Evolutionary conservation across 2,888 invertebrate species (phyloP).

Genomic region (Epinotia brunnichana): DNA sequence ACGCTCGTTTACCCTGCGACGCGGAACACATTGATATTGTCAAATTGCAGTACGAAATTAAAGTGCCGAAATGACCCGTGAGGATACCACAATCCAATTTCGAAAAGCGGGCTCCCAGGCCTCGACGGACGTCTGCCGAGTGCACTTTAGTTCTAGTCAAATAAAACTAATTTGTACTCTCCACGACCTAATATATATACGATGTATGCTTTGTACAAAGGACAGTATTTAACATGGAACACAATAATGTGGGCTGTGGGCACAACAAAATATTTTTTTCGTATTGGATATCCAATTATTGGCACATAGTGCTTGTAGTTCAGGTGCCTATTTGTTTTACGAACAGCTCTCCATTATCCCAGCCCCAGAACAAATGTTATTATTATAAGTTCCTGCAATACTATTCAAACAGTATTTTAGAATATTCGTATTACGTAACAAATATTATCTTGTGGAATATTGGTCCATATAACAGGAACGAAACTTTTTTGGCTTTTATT

Average conservation of each 20-base stretch:
- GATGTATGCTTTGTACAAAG: background rate
- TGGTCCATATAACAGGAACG: too few species aligned
- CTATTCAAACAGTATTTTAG: too few species aligned
- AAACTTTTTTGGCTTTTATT: too few species aligned
- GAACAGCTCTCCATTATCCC: background rate
- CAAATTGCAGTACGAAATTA: background rate
- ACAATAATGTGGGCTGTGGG: slow-evolving; percentile 5
- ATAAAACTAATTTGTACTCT: slow-evolving; percentile 41
- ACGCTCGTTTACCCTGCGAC: too few species aligned
- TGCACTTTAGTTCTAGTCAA: slow-evolving; percentile 38
- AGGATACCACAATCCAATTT: slow-evolving; percentile 33
- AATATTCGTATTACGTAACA: too few species aligned
- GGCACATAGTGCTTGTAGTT: slow-evolving; percentile 4
- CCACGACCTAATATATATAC: slow-evolving; percentile 10
- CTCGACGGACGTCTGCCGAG: slow-evolving; percentile 34
- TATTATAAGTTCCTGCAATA: too few species aligned
- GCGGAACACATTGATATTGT: background rate
- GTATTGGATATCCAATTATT: slow-evolving; percentile 10
- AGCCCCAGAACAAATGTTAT: background rate
- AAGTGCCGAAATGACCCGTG: background rate
- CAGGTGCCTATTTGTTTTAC: slow-evolving; percentile 10
- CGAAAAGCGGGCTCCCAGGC: slow-evolving; percentile 33
- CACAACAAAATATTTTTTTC: background rate
- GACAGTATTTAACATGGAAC: slow-evolving; percentile 4
- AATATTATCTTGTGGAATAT: too few species aligned